These are phyloP conservation scores for Ceyx margarethae DNA, from an alignment of 2,113 vertebrate species.

Conservation along the genomic window DNA sequence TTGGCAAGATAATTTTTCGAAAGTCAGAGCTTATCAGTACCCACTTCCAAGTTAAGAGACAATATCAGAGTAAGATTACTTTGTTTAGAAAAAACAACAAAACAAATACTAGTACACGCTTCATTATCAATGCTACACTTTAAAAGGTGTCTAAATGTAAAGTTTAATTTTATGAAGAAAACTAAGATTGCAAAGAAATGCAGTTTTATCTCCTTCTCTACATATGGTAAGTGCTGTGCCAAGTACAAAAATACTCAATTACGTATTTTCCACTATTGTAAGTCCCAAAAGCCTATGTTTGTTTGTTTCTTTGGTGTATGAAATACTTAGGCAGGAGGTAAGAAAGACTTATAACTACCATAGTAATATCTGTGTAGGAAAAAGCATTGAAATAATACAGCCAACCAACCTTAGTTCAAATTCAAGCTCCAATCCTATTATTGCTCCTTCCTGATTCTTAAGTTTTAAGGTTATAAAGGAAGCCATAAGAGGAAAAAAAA, in stretches of 20 bases:
- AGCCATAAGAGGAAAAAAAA: not conserved
- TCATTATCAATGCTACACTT: not conserved
- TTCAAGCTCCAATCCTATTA: not conserved
- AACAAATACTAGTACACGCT: not conserved
- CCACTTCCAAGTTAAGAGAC: not conserved
- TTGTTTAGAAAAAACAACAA: not conserved
- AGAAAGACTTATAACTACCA: not conserved
- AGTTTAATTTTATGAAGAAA: not conserved
- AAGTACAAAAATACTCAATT: not conserved
- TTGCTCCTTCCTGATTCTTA: not conserved
- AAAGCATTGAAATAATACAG: not conserved
- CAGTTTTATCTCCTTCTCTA: too few relatives aligned
- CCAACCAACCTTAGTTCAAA: not conserved
- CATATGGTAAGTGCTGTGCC: not conserved
- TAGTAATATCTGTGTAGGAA: not conserved
- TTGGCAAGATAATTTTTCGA: not conserved
- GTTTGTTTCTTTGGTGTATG: not conserved
- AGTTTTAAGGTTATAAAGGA: not conserved
- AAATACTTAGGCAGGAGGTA: not conserved
- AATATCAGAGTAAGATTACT: not conserved
- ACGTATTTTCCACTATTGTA: not conserved
- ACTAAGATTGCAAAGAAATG: too few relatives aligned
- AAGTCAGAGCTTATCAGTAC: not conserved
- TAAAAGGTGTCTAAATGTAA: not conserved
- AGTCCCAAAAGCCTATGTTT: not conserved